Conservation (phyloP, 2,888 invertebrate species). For the Atherix ibis region DNA sequence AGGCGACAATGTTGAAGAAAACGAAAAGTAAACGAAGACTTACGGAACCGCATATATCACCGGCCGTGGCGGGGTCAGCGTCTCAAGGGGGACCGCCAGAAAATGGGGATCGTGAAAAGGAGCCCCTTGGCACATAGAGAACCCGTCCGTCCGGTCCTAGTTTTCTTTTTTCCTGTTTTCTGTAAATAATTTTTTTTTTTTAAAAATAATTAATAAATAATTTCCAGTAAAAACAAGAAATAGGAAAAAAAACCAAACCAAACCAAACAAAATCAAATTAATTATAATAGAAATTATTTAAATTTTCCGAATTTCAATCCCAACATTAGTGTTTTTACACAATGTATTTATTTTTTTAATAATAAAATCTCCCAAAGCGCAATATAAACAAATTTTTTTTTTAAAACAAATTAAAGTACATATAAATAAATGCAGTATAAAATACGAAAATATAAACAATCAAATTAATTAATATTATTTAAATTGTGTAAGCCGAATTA, state of each 20-base stretch:
- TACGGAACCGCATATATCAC: slow-evolving; percentile 61
- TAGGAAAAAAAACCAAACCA: slow-evolving; percentile 1
- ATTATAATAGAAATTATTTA: slow-evolving; percentile 3
- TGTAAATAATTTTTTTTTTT: slow-evolving; percentile 14
- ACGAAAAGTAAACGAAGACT: slow-evolving; percentile 94
- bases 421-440: no score
- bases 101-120: slow-evolving; percentile 38
- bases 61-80: slow-evolving; percentile 25
- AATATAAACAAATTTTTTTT: no score
- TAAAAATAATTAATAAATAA: neutral
- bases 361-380: no score
- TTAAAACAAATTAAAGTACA: no score
- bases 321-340: neutral
- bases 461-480: no score
- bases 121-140: slow-evolving; percentile 28
- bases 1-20: slow-evolving; percentile 99
- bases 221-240: neutral
- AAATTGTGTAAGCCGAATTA: no score
- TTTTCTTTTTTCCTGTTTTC: slow-evolving; percentile 33
- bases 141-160: slow-evolving; percentile 32
- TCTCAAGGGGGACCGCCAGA: slow-evolving; percentile 33
- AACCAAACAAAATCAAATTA: slow-evolving; percentile 1
- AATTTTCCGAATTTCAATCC: no score
- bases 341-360: neutral
- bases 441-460: no score